Conservation (phyloP, 1,140 invertebrate genomes). For the Magallana gigas region DNA sequence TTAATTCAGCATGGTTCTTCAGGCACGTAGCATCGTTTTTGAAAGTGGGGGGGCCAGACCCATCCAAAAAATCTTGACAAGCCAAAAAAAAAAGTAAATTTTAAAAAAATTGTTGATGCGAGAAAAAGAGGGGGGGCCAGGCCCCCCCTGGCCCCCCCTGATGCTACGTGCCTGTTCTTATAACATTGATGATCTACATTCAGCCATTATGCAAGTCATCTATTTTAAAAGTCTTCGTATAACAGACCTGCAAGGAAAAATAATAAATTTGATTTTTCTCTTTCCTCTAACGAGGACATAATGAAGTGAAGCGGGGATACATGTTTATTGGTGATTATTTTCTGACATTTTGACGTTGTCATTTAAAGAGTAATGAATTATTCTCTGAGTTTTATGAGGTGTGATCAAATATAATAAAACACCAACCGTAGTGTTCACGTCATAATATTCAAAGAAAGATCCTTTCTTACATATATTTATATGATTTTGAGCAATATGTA, state of each 20-base stretch:
- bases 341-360: background rate
- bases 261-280: background rate
- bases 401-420: background rate
- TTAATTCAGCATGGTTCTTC: background rate
- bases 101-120: too few relatives aligned
- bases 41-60: too few relatives aligned
- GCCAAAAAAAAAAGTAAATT: too few relatives aligned
- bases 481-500: background rate
- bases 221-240: slow-evolving; percentile 1
- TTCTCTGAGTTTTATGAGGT: background rate
- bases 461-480: background rate
- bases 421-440: background rate
- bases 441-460: background rate
- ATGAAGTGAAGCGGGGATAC: background rate
- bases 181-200: background rate
- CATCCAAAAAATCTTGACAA: too few relatives aligned
- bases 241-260: background rate
- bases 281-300: background rate
- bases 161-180: too few relatives aligned
- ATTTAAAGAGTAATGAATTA: background rate
- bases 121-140: too few relatives aligned
- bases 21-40: too few relatives aligned
- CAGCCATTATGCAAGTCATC: background rate
- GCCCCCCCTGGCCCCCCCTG: too few relatives aligned
- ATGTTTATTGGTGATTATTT: background rate